Evolutionary conservation across 2,888 invertebrate species (phyloP), one percentile per base, ranked within the genome.

Genomic region (Phortica okadai): DNA sequence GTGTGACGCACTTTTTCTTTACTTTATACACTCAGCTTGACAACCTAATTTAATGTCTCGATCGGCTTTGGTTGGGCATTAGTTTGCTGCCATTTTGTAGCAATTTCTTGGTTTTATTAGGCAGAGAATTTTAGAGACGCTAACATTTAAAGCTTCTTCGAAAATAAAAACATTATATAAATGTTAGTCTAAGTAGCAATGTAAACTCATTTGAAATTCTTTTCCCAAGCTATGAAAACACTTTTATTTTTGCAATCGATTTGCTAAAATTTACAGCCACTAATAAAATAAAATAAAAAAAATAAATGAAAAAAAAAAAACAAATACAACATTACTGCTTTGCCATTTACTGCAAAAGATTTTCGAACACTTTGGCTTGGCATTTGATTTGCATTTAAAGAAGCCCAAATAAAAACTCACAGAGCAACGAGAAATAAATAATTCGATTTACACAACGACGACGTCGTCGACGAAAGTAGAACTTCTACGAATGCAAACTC

Each of bases 361-460:
- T 62, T 10, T 6, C 21, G n/a, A 62, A 33, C 33, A 64, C 21
- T 64, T 64, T 64, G 33, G 41, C 14, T 21, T 21, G 21, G 45
- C 45, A 45, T 69, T 45, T 69, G 21, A 69, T 69, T 69, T 69
- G 69, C 69, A 69, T 69, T 69, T 45, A 45, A 69, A 44, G 44
- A 69, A 69, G 4, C 69, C 44, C 67, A 67, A 67, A 41, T 45
- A 45, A 21, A 21, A 69, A 11, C 16, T 66, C 42, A 16, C 16
- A 44, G 8, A n/a, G 50, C 50, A 69, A 45, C 21, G n/a, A 21
- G 50, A 42, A 45, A 69, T 69, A 69, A 45, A 8, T 45, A 69
- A 69, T 69, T 69, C 44, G 69, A 69, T 69, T 69, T 69, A 69
- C 50, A 69, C 45, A 25, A 69, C 69, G 50, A 69, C 69, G 69